These are phyloP conservation scores for Montipora capitata DNA, from an alignment of 92 coral and sea anemone species.

Conservation along the genomic window DNA sequence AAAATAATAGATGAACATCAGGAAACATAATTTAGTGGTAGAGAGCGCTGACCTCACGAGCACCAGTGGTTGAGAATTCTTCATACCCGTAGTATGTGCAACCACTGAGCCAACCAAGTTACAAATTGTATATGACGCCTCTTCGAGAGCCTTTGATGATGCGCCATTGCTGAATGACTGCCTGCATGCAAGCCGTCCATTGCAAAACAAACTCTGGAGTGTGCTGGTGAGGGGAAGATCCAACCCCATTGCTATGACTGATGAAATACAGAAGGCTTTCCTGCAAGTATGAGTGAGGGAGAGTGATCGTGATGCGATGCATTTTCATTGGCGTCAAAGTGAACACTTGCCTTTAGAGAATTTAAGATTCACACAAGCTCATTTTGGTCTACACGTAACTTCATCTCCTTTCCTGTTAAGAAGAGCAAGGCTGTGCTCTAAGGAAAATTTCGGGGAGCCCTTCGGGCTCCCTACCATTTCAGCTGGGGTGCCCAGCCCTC, in stretches of 20 bases:
- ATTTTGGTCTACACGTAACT: conserved; percentile 43
- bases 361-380: conserved; percentile 33
- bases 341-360: conserved; percentile 46
- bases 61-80: no score
- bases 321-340: conserved; percentile 40
- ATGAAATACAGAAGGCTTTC: conserved; percentile 39
- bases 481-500: no score
- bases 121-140: conserved; percentile 1
- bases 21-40: no score
- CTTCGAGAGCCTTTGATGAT: not conserved
- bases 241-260: not conserved
- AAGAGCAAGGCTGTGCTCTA: no score
- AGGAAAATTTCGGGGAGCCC: no score
- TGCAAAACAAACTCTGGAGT: conserved; percentile 10
- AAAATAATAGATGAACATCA: no score
- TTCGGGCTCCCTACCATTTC: no score
- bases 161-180: conserved; percentile 2
- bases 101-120: no score
- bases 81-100: no score
- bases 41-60: no score
- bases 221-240: not conserved
- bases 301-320: conserved; percentile 44
- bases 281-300: conserved; percentile 43
- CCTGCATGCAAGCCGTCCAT: not conserved
- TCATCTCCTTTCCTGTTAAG: conserved; percentile 47